Conservation (phyloP, 2,113 vertebrate species). For the Urocolius indicus region DNA sequence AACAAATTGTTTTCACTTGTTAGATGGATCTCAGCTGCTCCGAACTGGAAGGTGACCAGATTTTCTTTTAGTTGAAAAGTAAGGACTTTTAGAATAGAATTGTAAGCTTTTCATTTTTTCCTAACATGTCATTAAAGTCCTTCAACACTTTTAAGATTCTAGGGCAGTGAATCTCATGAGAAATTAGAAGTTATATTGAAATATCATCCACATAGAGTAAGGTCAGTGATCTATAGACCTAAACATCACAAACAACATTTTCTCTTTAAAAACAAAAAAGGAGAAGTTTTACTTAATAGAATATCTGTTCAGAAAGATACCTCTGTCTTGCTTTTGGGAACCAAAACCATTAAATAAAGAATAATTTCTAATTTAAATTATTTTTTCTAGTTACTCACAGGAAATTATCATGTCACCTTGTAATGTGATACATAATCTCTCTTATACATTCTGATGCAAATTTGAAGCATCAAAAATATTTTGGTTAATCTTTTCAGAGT, state of each 20-base stretch:
- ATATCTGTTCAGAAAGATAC: background rate
- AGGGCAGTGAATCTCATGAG: background rate
- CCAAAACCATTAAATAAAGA: background rate
- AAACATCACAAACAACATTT: background rate
- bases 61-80: conserved; percentile 65
- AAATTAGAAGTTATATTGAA: background rate
- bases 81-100: conserved; percentile 43
- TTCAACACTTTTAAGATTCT: background rate
- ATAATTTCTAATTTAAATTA: background rate
- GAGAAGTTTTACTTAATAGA: background rate
- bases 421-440: background rate
- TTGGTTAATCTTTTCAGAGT: background rate
- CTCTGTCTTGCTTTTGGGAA: background rate
- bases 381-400: background rate
- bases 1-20: conserved; percentile 81
- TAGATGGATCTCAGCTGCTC: conserved; percentile 80
- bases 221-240: background rate
- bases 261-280: background rate
- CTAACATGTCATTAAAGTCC: background rate
- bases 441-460: background rate
- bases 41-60: conserved; percentile 69
- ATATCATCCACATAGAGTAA: background rate
- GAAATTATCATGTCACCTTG: background rate
- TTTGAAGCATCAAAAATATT: background rate
- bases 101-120: conserved; percentile 14